These are phyloP conservation scores for Caenorhabditis brenneri DNA, from an alignment of 1,140 invertebrate species.

Conservation along the genomic window DNA sequence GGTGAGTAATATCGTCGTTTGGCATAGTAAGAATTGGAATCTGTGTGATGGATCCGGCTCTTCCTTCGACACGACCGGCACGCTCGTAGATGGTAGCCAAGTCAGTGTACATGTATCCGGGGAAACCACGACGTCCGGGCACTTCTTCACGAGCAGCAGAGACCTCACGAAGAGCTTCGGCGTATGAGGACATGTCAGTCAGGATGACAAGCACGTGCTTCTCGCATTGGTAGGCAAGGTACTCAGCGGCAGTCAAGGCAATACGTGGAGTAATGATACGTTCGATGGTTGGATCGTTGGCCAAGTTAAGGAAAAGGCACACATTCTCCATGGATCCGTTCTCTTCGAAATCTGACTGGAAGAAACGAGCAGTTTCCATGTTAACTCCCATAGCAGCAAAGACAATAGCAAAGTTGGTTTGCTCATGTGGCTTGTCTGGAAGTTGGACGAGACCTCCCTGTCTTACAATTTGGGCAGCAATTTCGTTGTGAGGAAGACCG, in stretches of 20 bases:
- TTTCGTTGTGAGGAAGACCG: constrained; percentile 96
- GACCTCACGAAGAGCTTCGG: constrained; percentile 91
- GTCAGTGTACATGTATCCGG: constrained; percentile 99
- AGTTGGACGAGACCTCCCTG: constrained; percentile 78
- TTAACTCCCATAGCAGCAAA: constrained; percentile 99
- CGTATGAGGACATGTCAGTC: constrained; percentile 99
- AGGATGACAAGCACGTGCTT: constrained; percentile 96
- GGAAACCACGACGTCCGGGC: constrained; percentile 89
- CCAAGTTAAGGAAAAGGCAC: constrained; percentile 94
- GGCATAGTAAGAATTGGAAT: constrained; percentile 99
- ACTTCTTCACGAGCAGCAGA: constrained; percentile 96
- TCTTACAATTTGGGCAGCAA: constrained; percentile 97
- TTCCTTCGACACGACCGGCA: constrained; percentile 92
- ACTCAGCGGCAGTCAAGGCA: constrained; percentile 93
- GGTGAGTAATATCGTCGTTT: constrained; percentile 98
- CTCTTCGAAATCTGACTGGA: constrained; percentile 88
- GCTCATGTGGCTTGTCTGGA: constrained; percentile 42
- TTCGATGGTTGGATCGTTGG: constrained; percentile 97
- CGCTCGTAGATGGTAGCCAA: constrained; percentile 97
- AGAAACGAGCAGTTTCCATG: constrained; percentile 97
- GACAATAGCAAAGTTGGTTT: constrained; percentile 89
- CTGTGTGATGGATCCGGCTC: constrained; percentile 96
- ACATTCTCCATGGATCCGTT: constrained; percentile 98
- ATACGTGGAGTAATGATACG: constrained; percentile 96
- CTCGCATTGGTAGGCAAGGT: constrained; percentile 94